Conservation (phyloP, 2,888 invertebrate species). For the Andrena bucephala region DNA sequence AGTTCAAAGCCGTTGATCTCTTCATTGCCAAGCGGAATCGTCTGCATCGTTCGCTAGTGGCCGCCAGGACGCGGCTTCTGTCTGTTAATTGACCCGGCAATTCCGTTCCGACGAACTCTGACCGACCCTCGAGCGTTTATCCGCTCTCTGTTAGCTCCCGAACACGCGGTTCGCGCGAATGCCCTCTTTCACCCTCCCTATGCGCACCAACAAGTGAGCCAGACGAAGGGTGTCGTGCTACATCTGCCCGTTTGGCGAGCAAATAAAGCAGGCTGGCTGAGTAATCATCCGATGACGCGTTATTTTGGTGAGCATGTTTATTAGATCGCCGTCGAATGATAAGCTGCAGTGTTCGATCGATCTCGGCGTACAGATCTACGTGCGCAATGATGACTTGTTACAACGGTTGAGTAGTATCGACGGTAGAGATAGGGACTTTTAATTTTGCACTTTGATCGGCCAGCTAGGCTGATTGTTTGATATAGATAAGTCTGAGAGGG, state of each 20-base stretch:
- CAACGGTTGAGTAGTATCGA: not conserved
- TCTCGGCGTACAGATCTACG: not conserved
- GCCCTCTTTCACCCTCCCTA: not conserved
- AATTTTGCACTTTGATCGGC: not conserved
- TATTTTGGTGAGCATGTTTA: not conserved
- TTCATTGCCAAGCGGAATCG: constrained; percentile 37
- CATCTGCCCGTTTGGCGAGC: no score
- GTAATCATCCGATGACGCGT: not conserved
- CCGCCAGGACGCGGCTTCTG: constrained; percentile 29
- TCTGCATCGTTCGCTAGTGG: constrained; percentile 18
- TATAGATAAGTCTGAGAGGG: not conserved
- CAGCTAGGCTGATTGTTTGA: constrained; percentile 1
- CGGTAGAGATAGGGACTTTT: not conserved
- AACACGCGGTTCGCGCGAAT: not conserved
- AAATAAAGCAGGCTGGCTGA: not conserved
- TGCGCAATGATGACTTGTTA: not conserved
- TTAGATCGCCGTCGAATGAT: not conserved
- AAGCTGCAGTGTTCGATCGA: not conserved
- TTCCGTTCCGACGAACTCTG: constrained; percentile 29
- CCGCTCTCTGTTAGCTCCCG: not conserved
- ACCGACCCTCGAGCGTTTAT: constrained; percentile 20
- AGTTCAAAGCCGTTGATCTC: constrained; percentile 40
- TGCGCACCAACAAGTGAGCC: not conserved
- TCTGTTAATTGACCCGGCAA: constrained; percentile 55
- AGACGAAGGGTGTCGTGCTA: not conserved